Evolutionary conservation across 92 coral and sea anemone genomes (phyloP).

Genomic region (Isaurus tuberculatus): DNA sequence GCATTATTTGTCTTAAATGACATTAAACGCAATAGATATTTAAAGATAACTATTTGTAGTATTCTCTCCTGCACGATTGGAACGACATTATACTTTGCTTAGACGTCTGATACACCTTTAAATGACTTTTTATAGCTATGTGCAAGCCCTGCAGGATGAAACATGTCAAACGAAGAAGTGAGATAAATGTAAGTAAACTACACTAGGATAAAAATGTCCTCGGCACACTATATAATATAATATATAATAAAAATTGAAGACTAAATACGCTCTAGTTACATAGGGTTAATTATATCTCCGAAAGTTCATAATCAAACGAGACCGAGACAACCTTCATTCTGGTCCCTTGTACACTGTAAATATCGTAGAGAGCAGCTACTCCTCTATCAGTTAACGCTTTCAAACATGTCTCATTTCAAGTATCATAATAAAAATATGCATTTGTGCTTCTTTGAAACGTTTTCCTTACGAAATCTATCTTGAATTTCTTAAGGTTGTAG

Average conservation of each 20-base stretch:
- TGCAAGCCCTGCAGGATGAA: conserved; percentile 29
- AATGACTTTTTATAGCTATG: conserved; percentile 29
- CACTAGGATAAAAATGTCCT: background rate
- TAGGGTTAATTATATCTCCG: background rate
- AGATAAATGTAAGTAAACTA: conserved; percentile 21
- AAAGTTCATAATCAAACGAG: background rate
- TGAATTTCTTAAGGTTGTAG: background rate
- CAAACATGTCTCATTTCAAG: conserved; percentile 30
- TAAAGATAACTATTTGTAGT: background rate
- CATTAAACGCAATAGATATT: conserved; percentile 2
- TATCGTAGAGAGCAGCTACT: conserved; percentile 3
- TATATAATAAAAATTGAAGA: background rate
- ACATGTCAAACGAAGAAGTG: conserved; percentile 21
- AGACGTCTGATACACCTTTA: background rate
- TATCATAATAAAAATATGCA: conserved; percentile 13
- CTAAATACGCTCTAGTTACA: conserved; percentile 1
- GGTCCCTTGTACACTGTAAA: conserved; percentile 19
- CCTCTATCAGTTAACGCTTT: conserved; percentile 18
- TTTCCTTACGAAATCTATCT: conserved; percentile 11
- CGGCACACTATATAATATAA: no score
- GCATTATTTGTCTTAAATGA: conserved; percentile 6
- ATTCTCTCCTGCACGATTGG: no score
- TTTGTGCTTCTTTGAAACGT: conserved; percentile 5
- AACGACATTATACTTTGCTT: no score
- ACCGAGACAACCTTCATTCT: conserved; percentile 10